Base-by-base conservation (phyloP, 2,888 invertebrate genomes). In the Polyploca ridens region DNA sequence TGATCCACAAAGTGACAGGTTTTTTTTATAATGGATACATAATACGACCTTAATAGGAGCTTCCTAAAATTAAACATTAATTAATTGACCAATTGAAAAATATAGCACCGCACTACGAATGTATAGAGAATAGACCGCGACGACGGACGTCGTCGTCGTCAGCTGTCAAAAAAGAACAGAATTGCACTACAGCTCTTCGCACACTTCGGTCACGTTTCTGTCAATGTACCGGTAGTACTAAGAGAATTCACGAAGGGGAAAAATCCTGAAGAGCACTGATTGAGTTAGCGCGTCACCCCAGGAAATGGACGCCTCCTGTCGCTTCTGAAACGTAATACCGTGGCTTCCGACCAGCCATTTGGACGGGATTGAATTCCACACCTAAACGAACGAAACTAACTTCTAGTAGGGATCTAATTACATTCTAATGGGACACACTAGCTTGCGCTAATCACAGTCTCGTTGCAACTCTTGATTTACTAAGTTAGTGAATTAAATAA, bases 281-380 rank as follows among this genome's bases (percentile, higher is more conserved):
- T 90, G 88, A 90, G 90, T 92, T 92, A 91, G 84, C 87, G 84
- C 85, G 81, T 78, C 77, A 41, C 75, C 74, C 73, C 68, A 75
- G 84, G 83, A 87, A 89, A 90, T 89, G 89, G 90, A 84, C 82
- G 85, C 83, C 82, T 85, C 83, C 79, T 87, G 88, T 88, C 89
- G 85, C 78, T 83, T 82, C 78, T 86, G 90, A 88, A 90, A 92
- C 86, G 83, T 84, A 84, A 90, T 88, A 88, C 87, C 83, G 83
- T 76, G 80, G 73, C 79, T 64, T 69, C 75, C 72, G 78, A 75
- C 75, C 78, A 74, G 76, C 86, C 89, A 90, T 91, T 91, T 88
- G 81, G 75, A 69, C 77, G 70, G 81, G 83, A 87, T 91, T 82
- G 83, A 82, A 83, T 90, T 90, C 86, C 87, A 67, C 67, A 68